Evolutionary conservation across 92 coral and sea anemone species (phyloP), one percentile per base, ranked within the genome.

Genomic region (Parazoanthus darwini): DNA sequence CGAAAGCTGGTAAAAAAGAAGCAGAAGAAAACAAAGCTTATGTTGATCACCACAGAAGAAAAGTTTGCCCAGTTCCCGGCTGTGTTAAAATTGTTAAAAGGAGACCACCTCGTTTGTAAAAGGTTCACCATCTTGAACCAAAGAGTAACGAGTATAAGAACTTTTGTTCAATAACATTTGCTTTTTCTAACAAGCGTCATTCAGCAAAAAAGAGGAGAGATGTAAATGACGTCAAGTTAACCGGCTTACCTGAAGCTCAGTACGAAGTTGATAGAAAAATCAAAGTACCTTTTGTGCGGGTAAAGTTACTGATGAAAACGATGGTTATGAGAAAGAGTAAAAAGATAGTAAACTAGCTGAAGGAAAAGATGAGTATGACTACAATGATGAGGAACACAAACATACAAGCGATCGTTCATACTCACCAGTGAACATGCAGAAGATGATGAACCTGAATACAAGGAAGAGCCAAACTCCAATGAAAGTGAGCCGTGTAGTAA

Each of bases 351-450:
- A 82, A 5, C 56, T 63, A 18, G 54, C 14, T 82, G 59, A 82
- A 82, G 73, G 37, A 38, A 68, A 38, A 65, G 73, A 80, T 15
- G 73, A 58, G 48, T 58, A 80, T 80, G 85, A 63, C 35, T n/a
- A 29, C n/a, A 29, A 59, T 58, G 74, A 63, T 54, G 85, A 81
- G 71, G 35, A 81, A 15, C 51, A 63, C 74, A 81, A 58, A 42
- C 16, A 20, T 4, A 22, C 81, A 77, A 43, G 81, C 59, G 81
- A 77, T 44, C 8, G 22, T 38, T 56, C 37, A 39, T 76, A 76
- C 23, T n/a, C 82, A 22, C 66, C 50, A 37, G 14, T 78, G 82
- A 78, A 78, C 39, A 79, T 79, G 83, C 77, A 66, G 86, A 82
- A 67, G n/a, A n/a, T 51, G 37, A 68, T 67, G 86, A 82, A 67